Evolutionary conservation across 2,888 invertebrate species (phyloP).

Genomic region (Drosophila mimica): DNA sequence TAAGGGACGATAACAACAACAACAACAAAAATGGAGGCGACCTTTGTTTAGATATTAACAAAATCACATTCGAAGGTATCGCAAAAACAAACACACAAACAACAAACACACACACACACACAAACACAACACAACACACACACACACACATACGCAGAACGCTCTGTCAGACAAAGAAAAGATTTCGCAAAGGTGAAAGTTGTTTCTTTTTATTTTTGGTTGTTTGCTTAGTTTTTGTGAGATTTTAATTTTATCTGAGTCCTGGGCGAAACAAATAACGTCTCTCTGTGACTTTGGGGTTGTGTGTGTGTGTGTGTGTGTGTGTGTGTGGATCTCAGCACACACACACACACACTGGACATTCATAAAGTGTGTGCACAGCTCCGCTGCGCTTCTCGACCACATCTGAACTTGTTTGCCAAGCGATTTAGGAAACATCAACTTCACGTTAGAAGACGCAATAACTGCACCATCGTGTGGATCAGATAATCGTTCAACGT

Average conservation of each 20-base stretch:
- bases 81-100: slow-evolving; percentile 18
- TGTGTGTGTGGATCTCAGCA: slow-evolving; percentile 12
- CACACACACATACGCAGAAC: slow-evolving; percentile 4
- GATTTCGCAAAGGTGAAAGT: slow-evolving; percentile 46
- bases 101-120: slow-evolving; percentile 18
- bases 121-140: slow-evolving; percentile 19
- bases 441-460: slow-evolving; percentile 18
- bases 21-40: slow-evolving; percentile 48
- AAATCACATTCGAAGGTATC: slow-evolving; percentile 51
- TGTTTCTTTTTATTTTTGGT: slow-evolving; percentile 25
- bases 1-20: slow-evolving; percentile 57
- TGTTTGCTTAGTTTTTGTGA: slow-evolving; percentile 40
- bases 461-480: neutral
- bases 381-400: neutral
- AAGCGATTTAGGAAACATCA: slow-evolving; percentile 36
- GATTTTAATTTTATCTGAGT: slow-evolving; percentile 75
- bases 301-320: too few relatives aligned
- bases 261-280: slow-evolving; percentile 68
- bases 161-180: slow-evolving; percentile 46
- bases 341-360: slow-evolving; percentile 52
- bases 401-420: slow-evolving; percentile 39
- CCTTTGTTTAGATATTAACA: slow-evolving; percentile 72
- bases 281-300: slow-evolving; percentile 16
- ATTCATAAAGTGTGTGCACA: slow-evolving; percentile 64
- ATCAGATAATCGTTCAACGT: neutral